Percentiles rank a stretch among this genome's conserved stretches.
Conservation (phyloP, 2,797 vertebrate species). For the Pseudomugil gertrudae region DNA sequence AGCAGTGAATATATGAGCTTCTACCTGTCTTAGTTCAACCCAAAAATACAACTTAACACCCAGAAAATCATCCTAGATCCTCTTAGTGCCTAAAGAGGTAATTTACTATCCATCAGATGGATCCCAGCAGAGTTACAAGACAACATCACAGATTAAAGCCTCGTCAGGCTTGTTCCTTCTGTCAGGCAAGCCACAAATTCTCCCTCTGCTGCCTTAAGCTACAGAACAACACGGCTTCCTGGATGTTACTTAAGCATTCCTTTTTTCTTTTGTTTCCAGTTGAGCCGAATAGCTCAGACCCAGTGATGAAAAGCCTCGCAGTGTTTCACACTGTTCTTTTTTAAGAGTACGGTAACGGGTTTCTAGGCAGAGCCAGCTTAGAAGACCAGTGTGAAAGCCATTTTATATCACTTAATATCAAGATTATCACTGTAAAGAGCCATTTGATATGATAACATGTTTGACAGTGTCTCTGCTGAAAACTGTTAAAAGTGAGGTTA, state of each 20-base stretch:
- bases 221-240: constrained; percentile 7
- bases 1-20: background rate
- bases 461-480: constrained; percentile 28
- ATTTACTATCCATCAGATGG: constrained; percentile 53
- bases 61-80: constrained; percentile 36
- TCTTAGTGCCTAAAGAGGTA: constrained; percentile 26
- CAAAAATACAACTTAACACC: constrained; percentile 40
- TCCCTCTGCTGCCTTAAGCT: constrained; percentile 14
- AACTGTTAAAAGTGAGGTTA: constrained; percentile 43
- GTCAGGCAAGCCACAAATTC: constrained; percentile 43
- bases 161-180: constrained; percentile 48
- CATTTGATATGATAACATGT: constrained; percentile 34
- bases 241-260: constrained; percentile 2
- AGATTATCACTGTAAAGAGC: constrained; percentile 7
- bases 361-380: constrained; percentile 22
- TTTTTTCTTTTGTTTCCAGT: constrained; percentile 17
- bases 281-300: constrained; percentile 10
- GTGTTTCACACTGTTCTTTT: constrained; percentile 12
- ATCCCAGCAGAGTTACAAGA: constrained; percentile 50
- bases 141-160: constrained; percentile 48
- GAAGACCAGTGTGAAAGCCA: background rate
- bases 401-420: constrained; percentile 16
- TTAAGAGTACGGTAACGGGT: background rate
- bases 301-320: constrained; percentile 11
- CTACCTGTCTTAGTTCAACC: constrained; percentile 25